phyloP scores from a whole-genome alignment of 2,888 invertebrate genomes.

The Clivina fossor region DNA sequence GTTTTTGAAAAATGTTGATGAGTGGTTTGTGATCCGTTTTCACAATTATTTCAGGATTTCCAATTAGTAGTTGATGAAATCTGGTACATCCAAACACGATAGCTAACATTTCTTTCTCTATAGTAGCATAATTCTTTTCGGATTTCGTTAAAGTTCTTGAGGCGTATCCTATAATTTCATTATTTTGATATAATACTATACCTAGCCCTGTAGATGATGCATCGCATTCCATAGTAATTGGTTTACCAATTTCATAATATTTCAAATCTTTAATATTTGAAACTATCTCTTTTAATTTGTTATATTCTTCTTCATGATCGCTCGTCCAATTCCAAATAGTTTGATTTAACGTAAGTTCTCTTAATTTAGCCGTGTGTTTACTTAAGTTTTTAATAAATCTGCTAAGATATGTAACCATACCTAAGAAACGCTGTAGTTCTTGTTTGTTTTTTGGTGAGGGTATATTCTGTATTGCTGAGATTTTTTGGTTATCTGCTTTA shows the following conservation, averaged over 20 bases:
- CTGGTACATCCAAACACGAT: conserved; percentile 11
- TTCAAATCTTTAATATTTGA: not conserved
- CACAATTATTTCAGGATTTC: conserved; percentile 6
- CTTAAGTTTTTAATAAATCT: conserved; percentile 7
- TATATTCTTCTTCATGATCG: conserved; percentile 14
- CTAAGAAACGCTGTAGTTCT: conserved; percentile 28
- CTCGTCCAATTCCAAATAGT: conserved; percentile 22
- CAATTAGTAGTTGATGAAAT: conserved; percentile 2
- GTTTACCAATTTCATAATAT: not conserved
- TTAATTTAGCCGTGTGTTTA: conserved; percentile 1
- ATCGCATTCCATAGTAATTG: conserved; percentile 11
- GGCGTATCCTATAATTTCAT: conserved; percentile 9
- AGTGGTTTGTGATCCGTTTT: conserved; percentile 13
- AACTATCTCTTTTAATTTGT: conserved; percentile 1
- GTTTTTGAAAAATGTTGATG: conserved; percentile 8
- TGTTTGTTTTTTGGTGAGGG: conserved; percentile 25
- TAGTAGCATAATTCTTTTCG: conserved; percentile 6
- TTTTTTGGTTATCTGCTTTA: not conserved
- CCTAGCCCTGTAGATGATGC: not conserved
- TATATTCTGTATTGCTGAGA: conserved; percentile 7
- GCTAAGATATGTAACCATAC: conserved; percentile 1
- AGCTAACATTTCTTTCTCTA: conserved; percentile 5
- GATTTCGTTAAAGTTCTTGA: conserved; percentile 10
- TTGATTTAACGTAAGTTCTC: conserved; percentile 1
- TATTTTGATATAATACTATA: not conserved